Evolutionary conservation across 2,797 vertebrate genomes (phyloP).

Genomic region (Gallinago solitaria): DNA sequence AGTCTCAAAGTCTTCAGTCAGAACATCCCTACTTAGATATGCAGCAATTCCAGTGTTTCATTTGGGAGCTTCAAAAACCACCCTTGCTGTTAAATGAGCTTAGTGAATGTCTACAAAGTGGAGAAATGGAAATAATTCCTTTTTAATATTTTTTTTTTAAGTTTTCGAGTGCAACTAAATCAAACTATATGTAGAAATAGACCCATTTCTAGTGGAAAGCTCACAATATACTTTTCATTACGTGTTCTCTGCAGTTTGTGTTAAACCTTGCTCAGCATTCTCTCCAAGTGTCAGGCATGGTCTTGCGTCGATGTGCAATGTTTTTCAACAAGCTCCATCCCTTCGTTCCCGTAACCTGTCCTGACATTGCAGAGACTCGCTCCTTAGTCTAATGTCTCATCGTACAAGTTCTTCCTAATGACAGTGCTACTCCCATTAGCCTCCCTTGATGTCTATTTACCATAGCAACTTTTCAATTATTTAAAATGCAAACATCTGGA

Average conservation of each 20-base stretch:
- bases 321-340: not conserved
- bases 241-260: not conserved
- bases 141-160: rapidly evolving
- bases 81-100: not conserved
- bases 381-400: slow-evolving; percentile 2
- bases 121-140: not conserved
- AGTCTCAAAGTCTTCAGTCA: not conserved
- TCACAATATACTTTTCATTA: rapidly evolving
- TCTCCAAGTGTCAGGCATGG: not conserved
- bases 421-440: slow-evolving; percentile 56
- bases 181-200: rapidly evolving
- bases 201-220: not conserved
- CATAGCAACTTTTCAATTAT: slow-evolving; percentile 68
- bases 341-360: not conserved
- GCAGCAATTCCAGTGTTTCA: not conserved
- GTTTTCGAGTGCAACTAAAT: not conserved
- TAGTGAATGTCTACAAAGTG: not conserved
- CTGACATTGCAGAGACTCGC: slow-evolving; percentile 17
- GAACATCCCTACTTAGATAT: not conserved
- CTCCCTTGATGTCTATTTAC: slow-evolving; percentile 57
- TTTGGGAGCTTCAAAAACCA: not conserved
- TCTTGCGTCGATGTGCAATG: not conserved
- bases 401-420: slow-evolving; percentile 3
- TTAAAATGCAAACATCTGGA: slow-evolving; percentile 70
- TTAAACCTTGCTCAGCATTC: not conserved